phyloP scores from a whole-genome alignment of 2,888 invertebrate genomes.

The Drosophila mimica region DNA sequence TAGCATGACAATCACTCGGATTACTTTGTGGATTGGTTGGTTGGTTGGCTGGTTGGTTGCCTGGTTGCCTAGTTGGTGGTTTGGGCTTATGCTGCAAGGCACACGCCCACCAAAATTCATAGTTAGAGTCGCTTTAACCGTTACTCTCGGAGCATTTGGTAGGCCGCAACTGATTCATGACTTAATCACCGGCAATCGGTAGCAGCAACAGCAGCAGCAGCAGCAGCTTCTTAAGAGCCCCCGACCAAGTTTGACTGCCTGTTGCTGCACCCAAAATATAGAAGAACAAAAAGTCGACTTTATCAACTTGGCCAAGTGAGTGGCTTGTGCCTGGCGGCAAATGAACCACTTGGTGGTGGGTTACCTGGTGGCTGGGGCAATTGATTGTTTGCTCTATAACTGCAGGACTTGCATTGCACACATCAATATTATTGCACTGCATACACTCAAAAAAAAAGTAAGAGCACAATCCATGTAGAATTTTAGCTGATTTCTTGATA shows the following conservation, averaged over 20 bases:
- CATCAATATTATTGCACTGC: constrained; percentile 43
- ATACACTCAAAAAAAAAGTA: background rate
- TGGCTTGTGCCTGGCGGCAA: constrained; percentile 65
- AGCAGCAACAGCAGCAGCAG: constrained; percentile 42
- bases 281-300: constrained; percentile 48
- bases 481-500: background rate
- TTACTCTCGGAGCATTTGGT: constrained; percentile 46
- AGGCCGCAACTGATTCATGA: constrained; percentile 75
- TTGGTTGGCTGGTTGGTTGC: constrained; percentile 12
- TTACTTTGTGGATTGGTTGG: constrained; percentile 44
- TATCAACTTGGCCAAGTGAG: constrained; percentile 69
- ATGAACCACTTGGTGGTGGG: constrained; percentile 54
- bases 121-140: constrained; percentile 69
- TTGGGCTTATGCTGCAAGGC: constrained; percentile 60
- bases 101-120: constrained; percentile 77
- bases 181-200: constrained; percentile 78
- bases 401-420: constrained; percentile 63
- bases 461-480: fast-evolving
- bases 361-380: constrained; percentile 53
- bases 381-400: constrained; percentile 80
- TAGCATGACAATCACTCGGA: constrained; percentile 75
- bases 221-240: constrained; percentile 54
- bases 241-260: constrained; percentile 26
- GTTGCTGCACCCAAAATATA: constrained; percentile 68
- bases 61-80: constrained; percentile 17